These are phyloP conservation scores for Bucco capensis DNA, from an alignment of 2,113 vertebrate genomes.

Conservation along the genomic window DNA sequence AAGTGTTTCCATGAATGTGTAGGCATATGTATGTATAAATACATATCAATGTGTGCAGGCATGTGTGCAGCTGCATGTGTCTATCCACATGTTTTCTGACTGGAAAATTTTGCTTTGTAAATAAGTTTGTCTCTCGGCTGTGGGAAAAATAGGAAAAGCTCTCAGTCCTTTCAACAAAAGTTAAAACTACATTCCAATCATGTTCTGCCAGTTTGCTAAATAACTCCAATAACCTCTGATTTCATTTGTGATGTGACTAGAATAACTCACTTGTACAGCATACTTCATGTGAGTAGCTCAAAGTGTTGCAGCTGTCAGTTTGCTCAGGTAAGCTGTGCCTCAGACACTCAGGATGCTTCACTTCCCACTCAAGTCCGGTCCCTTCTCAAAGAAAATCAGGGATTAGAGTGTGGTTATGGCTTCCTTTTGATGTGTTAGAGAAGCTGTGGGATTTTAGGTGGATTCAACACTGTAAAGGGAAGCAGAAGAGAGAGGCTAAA, in stretches of 20 bases:
- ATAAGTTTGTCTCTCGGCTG: neutral
- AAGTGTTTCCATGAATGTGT: neutral
- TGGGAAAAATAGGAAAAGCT: neutral
- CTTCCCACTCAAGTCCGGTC: neutral
- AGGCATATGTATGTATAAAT: neutral
- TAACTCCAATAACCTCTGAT: neutral
- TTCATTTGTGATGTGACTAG: neutral
- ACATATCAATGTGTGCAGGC: neutral
- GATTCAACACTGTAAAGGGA: neutral
- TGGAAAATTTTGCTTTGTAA: conserved; percentile 33
- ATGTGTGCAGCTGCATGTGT: neutral
- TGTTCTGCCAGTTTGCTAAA: neutral
- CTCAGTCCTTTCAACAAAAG: neutral
- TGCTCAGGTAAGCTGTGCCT: neutral
- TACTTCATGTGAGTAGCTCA: neutral
- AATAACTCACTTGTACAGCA: neutral
- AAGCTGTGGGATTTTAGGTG: neutral
- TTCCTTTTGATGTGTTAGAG: neutral
- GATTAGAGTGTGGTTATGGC: neutral
- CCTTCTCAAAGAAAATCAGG: neutral
- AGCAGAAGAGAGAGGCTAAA: neutral
- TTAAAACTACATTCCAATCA: neutral
- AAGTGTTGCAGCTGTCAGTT: neutral
- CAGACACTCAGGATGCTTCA: neutral
- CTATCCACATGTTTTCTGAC: neutral